Conservation (phyloP, 2,797 vertebrate genomes). For the Allobates femoralis region DNA sequence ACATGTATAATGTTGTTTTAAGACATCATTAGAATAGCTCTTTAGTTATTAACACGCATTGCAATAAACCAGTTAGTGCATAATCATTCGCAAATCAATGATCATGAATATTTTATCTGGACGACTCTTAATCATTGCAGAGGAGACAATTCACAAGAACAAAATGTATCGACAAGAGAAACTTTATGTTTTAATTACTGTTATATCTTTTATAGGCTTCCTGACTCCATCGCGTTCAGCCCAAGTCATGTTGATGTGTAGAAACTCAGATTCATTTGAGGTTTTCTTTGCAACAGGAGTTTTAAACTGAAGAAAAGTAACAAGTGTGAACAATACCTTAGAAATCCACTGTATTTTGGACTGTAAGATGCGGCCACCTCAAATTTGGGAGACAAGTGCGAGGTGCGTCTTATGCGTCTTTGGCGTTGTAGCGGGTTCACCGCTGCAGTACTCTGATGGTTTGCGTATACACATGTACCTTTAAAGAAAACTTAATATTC, state of each 20-base stretch:
- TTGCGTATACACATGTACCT: too few relatives aligned
- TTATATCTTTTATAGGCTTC: not conserved
- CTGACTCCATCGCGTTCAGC: not conserved
- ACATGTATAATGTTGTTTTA: not conserved
- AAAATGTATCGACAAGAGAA: not conserved
- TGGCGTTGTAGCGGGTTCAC: too few relatives aligned
- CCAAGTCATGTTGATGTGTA: not conserved
- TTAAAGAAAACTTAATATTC: too few relatives aligned
- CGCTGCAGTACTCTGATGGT: too few relatives aligned
- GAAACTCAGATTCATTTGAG: too few relatives aligned
- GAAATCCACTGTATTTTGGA: too few relatives aligned
- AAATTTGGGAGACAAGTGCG: too few relatives aligned
- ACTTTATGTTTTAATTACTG: not conserved
- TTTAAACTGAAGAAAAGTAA: too few relatives aligned
- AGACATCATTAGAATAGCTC: not conserved
- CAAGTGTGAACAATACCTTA: too few relatives aligned
- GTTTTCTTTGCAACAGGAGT: not conserved
- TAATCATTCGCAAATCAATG: not conserved
- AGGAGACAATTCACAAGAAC: not conserved
- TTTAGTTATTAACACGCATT: not conserved
- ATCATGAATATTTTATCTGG: slow-evolving; percentile 11
- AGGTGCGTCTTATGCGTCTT: too few relatives aligned
- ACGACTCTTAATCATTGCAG: not conserved
- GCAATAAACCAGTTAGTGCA: not conserved
- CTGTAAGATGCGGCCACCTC: too few relatives aligned